Conservation (phyloP, 2,113 vertebrate species). For the Anguilla rostrata region DNA sequence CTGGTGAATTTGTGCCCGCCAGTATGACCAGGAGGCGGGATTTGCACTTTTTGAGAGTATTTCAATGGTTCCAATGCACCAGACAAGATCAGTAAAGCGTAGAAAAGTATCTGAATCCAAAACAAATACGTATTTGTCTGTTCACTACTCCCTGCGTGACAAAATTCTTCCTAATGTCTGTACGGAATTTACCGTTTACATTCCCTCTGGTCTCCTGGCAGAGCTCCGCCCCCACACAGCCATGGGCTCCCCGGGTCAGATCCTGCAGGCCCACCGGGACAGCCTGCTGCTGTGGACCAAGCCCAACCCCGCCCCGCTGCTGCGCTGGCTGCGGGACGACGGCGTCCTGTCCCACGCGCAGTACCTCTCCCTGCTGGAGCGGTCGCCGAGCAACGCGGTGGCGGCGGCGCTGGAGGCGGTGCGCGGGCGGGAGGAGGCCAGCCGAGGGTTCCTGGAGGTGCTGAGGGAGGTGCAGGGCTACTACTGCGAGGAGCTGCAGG, state of each 20-base stretch:
- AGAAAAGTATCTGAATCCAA: too few species aligned
- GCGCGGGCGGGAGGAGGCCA: constrained; percentile 42
- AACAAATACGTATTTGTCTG: too few species aligned
- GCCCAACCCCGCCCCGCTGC: constrained; percentile 55
- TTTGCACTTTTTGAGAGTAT: too few species aligned
- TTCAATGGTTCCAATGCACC: too few species aligned
- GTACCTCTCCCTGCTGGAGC: constrained; percentile 62
- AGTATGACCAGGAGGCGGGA: too few species aligned
- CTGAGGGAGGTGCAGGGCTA: constrained; percentile 60
- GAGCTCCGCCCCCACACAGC: not conserved
- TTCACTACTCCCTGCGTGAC: too few species aligned
- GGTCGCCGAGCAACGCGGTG: constrained; percentile 51
- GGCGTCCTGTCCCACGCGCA: constrained; percentile 41
- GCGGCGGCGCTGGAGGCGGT: constrained; percentile 54
- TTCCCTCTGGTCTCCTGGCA: too few species aligned
- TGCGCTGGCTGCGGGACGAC: constrained; percentile 57
- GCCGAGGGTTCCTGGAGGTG: constrained; percentile 55
- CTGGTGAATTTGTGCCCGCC: too few species aligned
- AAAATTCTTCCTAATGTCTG: too few species aligned
- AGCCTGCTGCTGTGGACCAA: constrained; percentile 55
- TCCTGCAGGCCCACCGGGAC: constrained; percentile 50
- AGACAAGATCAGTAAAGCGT: too few species aligned
- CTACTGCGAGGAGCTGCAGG: constrained; percentile 58
- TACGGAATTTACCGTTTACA: too few species aligned
- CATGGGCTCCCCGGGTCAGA: constrained; percentile 48